phyloP scores from a whole-genome alignment of 2,113 vertebrate genomes.

The Siphamia tubifer region DNA sequence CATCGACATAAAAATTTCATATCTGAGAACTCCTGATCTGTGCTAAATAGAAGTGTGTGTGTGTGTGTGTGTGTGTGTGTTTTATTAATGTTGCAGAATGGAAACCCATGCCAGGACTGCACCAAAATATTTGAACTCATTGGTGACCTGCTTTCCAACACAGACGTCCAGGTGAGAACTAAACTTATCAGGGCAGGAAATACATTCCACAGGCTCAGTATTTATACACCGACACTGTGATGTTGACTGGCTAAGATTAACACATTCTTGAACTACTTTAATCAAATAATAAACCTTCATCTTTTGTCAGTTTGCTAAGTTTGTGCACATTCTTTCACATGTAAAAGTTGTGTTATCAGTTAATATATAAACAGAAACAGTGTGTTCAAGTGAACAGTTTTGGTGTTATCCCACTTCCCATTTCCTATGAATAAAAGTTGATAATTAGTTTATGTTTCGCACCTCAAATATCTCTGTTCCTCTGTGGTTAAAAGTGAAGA shows the following conservation, averaged over 20 bases:
- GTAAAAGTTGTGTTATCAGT: neutral
- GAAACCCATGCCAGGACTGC: constrained; percentile 76
- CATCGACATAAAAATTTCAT: no score
- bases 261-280: neutral
- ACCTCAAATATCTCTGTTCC: neutral
- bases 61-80: no score
- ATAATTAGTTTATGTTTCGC: neutral
- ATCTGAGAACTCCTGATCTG: no score
- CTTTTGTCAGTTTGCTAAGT: constrained; percentile 28
- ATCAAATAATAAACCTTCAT: neutral
- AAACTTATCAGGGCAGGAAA: neutral
- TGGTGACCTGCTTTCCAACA: constrained; percentile 65
- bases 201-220: constrained; percentile 9
- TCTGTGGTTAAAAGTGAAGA: neutral
- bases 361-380: no score
- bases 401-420: neutral
- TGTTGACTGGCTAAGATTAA: neutral
- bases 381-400: no score
- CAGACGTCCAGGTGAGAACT: constrained; percentile 70
- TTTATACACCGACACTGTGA: constrained; percentile 11
- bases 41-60: no score
- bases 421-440: constrained; percentile 26
- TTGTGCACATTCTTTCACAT: constrained; percentile 15
- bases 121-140: constrained; percentile 74
- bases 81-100: constrained; percentile 48